Evolutionary conservation across 2,888 invertebrate species (phyloP), one percentile per base, ranked within the genome.

Genomic region (Scelioninae gen. 1): DNA sequence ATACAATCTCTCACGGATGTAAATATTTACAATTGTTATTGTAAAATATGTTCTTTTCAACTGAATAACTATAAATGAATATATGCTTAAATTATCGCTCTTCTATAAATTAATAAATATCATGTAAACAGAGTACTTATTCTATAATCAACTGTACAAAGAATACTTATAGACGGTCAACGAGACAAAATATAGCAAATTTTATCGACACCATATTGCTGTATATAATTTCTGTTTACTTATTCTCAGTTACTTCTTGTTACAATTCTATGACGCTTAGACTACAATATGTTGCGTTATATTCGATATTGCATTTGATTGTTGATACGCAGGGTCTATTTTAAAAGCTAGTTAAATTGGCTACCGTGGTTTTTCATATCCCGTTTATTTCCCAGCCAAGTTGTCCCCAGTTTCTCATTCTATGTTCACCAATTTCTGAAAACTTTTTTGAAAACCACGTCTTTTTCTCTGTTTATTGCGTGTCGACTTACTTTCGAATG

Each of bases 281-380:
- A 49, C 84, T 84, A 84, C 71, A 74, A 83, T 82, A 82, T 85
- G 76, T 77, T 71, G 69, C 63, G 45, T 82, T 80, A 82, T 51
- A 83, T 72, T 84, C 80, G 78, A 81, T 85, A 86, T 85, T 85
- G 85, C 85, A 85, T 86, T 86, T 86, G 86, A 86, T 86, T 86
- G 86, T 86, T 86, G 84, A 86, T 84, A 86, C 86, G 86, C 86
- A 85, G 79, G 85, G 76, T 75, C 84, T 85, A 85, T 80, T 55
- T 82, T 77, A 80, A 68, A 84, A 84, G 83, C 83, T 85, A 83
- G 11, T 77, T 77, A 23, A 63, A 81, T 84, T 72, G 66, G 80
- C 74, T 82, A 77, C 72, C 62, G 66, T 68, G 71, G 75, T 40
- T 38, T 65, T 23, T 43, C 53, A 16, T 38, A n/a, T 62, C 11